Conservation (phyloP, 2,888 invertebrate species). For the Diarsia mendica region DNA sequence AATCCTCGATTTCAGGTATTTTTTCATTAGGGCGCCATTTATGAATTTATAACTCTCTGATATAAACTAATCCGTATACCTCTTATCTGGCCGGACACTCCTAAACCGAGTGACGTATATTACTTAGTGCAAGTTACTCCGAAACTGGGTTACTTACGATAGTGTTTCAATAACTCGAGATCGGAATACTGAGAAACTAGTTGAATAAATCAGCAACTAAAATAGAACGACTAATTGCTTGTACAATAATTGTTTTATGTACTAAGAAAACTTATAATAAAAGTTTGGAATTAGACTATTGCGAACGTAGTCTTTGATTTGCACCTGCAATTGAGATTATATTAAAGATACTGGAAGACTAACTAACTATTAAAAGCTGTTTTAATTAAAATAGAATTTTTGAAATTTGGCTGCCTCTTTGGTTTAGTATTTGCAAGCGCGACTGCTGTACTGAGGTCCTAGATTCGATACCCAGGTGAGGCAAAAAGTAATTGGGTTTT, state of each 20-base stretch:
- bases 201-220: constrained; percentile 42
- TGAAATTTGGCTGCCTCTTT: background rate
- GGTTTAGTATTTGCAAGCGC: no score
- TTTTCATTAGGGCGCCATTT: background rate
- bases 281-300: constrained; percentile 28
- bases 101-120: constrained; percentile 55
- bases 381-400: constrained; percentile 16
- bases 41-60: constrained; percentile 13
- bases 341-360: constrained; percentile 17
- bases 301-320: constrained; percentile 27
- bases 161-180: constrained; percentile 56
- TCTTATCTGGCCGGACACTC: constrained; percentile 61
- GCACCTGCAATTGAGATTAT: constrained; percentile 41
- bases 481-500: no score
- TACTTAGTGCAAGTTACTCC: constrained; percentile 46
- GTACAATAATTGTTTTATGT: constrained; percentile 40
- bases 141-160: constrained; percentile 64
- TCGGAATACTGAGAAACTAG: constrained; percentile 44
- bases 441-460: no score
- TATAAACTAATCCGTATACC: constrained; percentile 33
- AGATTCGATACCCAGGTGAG: no score
- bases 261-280: constrained; percentile 31
- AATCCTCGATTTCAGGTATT: background rate
- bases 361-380: background rate
- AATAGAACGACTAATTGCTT: constrained; percentile 52